Evolutionary conservation across 2,888 invertebrate genomes (phyloP), one percentile per base, ranked within the genome.

Genomic region (Synanthedon vespiformis): DNA sequence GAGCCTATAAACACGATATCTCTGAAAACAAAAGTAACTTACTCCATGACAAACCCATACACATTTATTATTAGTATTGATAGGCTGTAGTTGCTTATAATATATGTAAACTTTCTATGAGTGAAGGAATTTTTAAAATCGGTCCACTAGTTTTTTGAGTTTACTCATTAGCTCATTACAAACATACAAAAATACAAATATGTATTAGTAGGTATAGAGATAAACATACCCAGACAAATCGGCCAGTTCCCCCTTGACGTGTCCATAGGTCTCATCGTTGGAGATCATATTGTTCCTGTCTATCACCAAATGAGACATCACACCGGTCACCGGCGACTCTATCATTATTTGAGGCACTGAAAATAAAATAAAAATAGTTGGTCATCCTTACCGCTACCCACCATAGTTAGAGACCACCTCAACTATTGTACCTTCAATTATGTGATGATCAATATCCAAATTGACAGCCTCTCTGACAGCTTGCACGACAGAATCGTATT

Each of bases 301-400:
- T 1, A 83, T 76, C 3, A 84, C 79, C 1, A 84, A 77, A 4
- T 82, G 84, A 0, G 84, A 79, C 67, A 80, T 74, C 0, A 78
- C 68, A 0, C 74, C 71, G 0, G 73, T 67, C 2, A 72, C 67
- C 0, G 70, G 63, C 14, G 71, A 73, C 48, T 76, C 75, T 1
- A 84, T 53, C 0, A 79, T 73, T 55, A 83, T 72, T 44, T 80
- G 73, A 1, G 84, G 80, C 1, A 83, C 79, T 83, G 67, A 3
- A 69, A 44, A 13, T 44, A 44, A 8, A n/a, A n/a, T n/a, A n/a
- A n/a, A n/a, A n/a, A n/a, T n/a, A n/a, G n/a, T n/a, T n/a, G n/a
- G n/a, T n/a, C n/a, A 41, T 8, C 13, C 10, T 12, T 12, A 13
- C 4, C 10, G 2, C 12, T 12, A 8, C 18, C 18, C 18, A 2